Evolutionary conservation across 2,888 invertebrate species (phyloP), one percentile per base, ranked within the genome.

Genomic region (Ennomos erosarius): DNA sequence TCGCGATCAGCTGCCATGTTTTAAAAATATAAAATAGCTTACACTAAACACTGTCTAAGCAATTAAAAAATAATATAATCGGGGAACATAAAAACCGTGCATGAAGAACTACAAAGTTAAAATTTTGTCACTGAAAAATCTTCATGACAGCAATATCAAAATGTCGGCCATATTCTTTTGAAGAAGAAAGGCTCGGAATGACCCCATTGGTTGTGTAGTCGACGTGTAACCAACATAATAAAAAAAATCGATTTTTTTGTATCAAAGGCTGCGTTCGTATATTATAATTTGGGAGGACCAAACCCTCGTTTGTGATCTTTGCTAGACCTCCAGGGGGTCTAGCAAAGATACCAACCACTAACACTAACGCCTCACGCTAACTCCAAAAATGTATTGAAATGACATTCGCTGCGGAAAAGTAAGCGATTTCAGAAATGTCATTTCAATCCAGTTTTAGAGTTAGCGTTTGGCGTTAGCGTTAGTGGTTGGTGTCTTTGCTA

Each of bases 1-100:
- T 97, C 97, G 71, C 97, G 96, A 94, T 97, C 97, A 77, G 95
- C 96, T 89, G 95, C 94, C 94, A 94, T 94, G 79, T 83, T 87
- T 76, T 73, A 62, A 79, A 78, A 87, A 86, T 87, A 85, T 76
- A 84, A 85, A 85, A 84, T 82, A 86, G 78, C 86, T 88, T 88
- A 92, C 85, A 90, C 91, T 93, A 92, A 84, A 84, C 86, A 88
- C 86, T 81, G 87, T 87, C 85, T 90, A 89, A 75, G 82, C 83
- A 85, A 87, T 89, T 89, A 88, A 87, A 90, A 90, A 90, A 88
- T 86, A 90, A 91, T 89, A 88, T 82, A 84, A 83, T 85, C 84
- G 79, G 84, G 92, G 92, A 93, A 93, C 93, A 87, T 93, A 93
- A 92, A 68, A 93, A 93, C 93, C 93, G 92, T 92, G 93, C 92